phyloP scores from a whole-genome alignment of 1,140 invertebrate genomes.

The Brachionus calyciflorus region DNA sequence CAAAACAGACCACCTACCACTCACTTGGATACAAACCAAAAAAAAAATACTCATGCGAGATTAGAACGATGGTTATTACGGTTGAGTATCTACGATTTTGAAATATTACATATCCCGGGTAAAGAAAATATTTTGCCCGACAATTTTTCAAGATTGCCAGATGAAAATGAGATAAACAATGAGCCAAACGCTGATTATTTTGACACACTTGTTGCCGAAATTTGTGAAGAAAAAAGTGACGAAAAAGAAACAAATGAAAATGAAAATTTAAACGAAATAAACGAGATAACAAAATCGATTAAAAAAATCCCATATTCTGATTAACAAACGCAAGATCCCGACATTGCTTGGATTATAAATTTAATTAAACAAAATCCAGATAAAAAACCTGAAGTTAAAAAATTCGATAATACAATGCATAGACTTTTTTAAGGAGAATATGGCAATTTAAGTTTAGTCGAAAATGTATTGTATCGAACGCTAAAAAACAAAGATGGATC shows the following conservation, averaged over 20 bases:
- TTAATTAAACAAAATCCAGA: conserved; percentile 22
- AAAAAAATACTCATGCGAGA: conserved; percentile 43
- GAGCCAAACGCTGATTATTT: conserved; percentile 47
- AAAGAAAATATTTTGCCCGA: background rate
- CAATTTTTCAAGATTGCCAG: conserved; percentile 47
- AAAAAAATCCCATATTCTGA: background rate
- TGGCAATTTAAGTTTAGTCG: conserved; percentile 21
- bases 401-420: conserved; percentile 17
- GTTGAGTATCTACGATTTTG: background rate
- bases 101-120: background rate
- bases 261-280: background rate
- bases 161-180: background rate
- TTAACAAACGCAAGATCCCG: conserved; percentile 19
- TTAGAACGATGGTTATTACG: background rate
- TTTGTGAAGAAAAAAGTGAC: background rate
- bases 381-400: conserved; percentile 22
- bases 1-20: conserved; percentile 62
- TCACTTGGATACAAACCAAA: conserved; percentile 54
- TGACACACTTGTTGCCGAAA: background rate
- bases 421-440: conserved; percentile 22
- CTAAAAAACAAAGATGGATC: background rate
- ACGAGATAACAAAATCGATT: background rate
- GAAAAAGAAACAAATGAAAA: background rate
- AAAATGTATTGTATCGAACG: conserved; percentile 3
- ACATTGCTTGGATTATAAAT: conserved; percentile 20